Percentiles rank a stretch among this genome's conserved stretches.
These are phyloP conservation scores for Zaprionus obscuricornis DNA, from an alignment of 2,888 invertebrate species.

Conservation along the genomic window DNA sequence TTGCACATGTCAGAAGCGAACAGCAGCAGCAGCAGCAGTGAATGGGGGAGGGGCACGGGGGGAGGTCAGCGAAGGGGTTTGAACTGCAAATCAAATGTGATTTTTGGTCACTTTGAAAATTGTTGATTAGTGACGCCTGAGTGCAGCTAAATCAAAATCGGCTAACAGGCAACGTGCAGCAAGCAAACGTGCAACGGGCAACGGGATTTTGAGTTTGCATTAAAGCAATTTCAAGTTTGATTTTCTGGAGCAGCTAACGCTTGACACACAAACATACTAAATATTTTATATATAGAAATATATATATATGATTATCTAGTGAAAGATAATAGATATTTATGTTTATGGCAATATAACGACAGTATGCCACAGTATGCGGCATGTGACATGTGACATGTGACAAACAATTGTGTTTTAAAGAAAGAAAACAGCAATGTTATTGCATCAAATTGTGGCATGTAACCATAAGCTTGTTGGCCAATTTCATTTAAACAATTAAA, in stretches of 20 bases:
- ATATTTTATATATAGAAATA: background rate
- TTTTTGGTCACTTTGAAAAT: constrained; percentile 76
- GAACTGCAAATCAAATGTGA: constrained; percentile 65
- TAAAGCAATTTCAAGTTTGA: constrained; percentile 49
- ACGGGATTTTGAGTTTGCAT: constrained; percentile 37
- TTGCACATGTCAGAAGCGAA: constrained; percentile 42
- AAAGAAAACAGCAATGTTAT: constrained; percentile 9
- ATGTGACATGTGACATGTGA: too few relatives aligned
- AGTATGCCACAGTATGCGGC: too few relatives aligned
- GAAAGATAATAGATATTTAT: too few relatives aligned
- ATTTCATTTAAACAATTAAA: constrained; percentile 75
- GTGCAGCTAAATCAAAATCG: constrained; percentile 47
- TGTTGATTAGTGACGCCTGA: constrained; percentile 74
- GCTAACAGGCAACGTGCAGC: too few relatives aligned
- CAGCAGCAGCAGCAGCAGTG: background rate
- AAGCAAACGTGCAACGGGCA: too few relatives aligned
- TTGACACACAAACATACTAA: constrained; percentile 31
- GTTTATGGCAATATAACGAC: too few relatives aligned
- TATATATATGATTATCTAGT: background rate
- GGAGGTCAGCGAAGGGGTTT: background rate
- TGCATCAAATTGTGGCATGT: constrained; percentile 34
- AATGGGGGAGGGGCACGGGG: background rate
- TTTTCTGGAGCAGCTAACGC: constrained; percentile 13
- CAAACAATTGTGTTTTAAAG: constrained; percentile 18
- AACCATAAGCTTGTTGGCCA: constrained; percentile 55